phyloP scores from a whole-genome alignment of 37 sponge, comb jelly and placozoan genomes.

The Tethya wilhelma region DNA sequence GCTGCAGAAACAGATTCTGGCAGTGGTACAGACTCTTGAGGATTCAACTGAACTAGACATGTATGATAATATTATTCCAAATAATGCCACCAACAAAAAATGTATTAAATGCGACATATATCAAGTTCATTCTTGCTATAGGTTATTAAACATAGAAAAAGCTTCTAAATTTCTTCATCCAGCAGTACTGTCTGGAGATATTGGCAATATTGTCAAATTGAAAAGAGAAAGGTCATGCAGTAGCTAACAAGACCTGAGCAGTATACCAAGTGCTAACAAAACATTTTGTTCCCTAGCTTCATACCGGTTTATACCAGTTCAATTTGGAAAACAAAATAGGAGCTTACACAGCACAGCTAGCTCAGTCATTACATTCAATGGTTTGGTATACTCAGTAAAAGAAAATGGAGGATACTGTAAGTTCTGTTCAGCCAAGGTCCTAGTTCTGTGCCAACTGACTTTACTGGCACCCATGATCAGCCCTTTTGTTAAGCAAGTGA shows the following conservation, averaged over 20 bases:
- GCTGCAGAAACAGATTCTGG: not conserved
- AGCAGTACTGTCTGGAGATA: conserved; percentile 49
- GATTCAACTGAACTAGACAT: not conserved
- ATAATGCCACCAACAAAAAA: too few species aligned
- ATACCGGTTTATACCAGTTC: conserved; percentile 29
- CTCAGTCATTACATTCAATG: not conserved
- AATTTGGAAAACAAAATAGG: conserved; percentile 9
- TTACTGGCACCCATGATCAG: conserved; percentile 21
- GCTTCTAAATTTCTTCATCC: conserved; percentile 21
- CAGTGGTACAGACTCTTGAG: not conserved
- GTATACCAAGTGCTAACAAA: conserved; percentile 7
- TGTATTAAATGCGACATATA: not conserved
- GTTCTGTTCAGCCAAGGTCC: conserved; percentile 24
- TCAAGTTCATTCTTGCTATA: not conserved
- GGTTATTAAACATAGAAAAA: not conserved
- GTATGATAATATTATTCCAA: too few species aligned
- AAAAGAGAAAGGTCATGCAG: conserved; percentile 30
- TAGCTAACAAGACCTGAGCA: conserved; percentile 51
- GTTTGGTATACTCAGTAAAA: conserved; percentile 39
- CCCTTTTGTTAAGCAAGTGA: conserved; percentile 37
- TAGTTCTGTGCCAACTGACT: conserved; percentile 1
- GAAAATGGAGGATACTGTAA: conserved; percentile 50
- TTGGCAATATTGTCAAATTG: conserved; percentile 48
- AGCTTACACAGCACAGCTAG: conserved; percentile 38
- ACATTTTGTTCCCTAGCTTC: conserved; percentile 43